These are phyloP conservation scores for Panurus biarmicus DNA, from an alignment of 2,113 vertebrate genomes.

Conservation along the genomic window DNA sequence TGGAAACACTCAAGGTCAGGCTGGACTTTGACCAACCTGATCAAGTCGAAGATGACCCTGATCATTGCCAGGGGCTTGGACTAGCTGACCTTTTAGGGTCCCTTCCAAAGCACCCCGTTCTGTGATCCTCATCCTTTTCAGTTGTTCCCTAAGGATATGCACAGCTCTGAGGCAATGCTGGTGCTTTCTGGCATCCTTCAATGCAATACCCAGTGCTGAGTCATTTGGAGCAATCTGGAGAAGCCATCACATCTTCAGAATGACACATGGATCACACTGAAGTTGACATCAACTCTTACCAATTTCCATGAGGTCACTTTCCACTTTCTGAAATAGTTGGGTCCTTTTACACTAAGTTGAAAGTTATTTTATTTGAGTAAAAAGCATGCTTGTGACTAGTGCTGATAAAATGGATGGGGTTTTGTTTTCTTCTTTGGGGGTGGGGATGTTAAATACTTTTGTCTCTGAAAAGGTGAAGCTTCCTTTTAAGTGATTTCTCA, in stretches of 20 bases:
- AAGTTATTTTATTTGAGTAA: neutral
- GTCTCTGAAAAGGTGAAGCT: neutral
- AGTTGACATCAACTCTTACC: neutral
- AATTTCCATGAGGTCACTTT: neutral
- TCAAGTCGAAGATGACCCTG: neutral
- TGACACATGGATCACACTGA: rapidly evolving
- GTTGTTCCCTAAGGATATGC: neutral
- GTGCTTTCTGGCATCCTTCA: neutral
- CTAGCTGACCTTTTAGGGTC: neutral
- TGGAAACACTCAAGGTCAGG: neutral
- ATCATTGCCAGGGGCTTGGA: neutral
- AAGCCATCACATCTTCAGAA: neutral
- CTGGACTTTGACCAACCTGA: neutral
- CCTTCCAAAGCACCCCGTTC: neutral
- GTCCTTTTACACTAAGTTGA: neutral
- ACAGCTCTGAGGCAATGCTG: neutral
- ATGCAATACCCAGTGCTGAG: neutral
- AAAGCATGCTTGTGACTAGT: neutral
- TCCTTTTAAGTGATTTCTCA: neutral
- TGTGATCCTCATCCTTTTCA: neutral
- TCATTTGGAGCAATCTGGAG: neutral
- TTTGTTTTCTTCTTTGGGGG: neutral
- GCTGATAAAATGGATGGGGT: neutral
- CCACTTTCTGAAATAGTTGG: neutral
- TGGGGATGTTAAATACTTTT: neutral